A percentile compares a stretch with the other conserved stretches of the same genome.
These are phyloP conservation scores for Tillus elongatus DNA, from an alignment of 2,888 invertebrate species.

Conservation along the genomic window DNA sequence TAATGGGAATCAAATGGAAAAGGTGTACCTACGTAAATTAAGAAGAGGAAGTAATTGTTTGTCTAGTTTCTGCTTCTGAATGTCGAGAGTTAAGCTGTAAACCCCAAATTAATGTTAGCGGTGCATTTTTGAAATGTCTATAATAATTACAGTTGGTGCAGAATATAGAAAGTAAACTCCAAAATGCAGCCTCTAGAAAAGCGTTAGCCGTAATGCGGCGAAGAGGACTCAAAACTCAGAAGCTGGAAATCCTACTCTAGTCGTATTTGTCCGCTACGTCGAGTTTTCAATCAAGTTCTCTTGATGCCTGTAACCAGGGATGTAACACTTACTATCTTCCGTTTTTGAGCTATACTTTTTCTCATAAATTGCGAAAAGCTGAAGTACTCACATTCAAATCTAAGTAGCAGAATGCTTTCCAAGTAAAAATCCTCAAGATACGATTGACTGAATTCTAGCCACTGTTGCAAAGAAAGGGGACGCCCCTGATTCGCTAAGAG, in stretches of 20 bases:
- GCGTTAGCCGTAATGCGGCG: slow-evolving; percentile 34
- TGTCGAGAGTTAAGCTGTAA: too few relatives aligned
- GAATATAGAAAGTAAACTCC: slow-evolving; percentile 23
- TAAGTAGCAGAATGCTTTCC: slow-evolving; percentile 30
- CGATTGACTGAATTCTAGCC: too few relatives aligned
- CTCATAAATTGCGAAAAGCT: slow-evolving; percentile 26
- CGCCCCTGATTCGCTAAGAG: too few relatives aligned
- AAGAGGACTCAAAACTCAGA: slow-evolving; percentile 33
- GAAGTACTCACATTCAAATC: slow-evolving; percentile 27
- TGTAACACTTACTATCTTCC: slow-evolving; percentile 27
- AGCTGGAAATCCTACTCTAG: slow-evolving; percentile 37
- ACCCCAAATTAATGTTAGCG: too few relatives aligned
- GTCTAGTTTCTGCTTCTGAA: too few relatives aligned
- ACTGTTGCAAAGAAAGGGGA: too few relatives aligned
- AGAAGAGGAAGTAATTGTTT: too few relatives aligned
- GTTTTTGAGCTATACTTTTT: slow-evolving; percentile 28
- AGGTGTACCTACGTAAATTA: too few relatives aligned
- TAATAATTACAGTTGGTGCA: slow-evolving; percentile 21
- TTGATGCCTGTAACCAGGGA: slow-evolving; percentile 35
- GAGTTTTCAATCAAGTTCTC: slow-evolving; percentile 41
- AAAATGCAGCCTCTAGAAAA: too few relatives aligned
- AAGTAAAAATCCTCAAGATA: slow-evolving; percentile 28
- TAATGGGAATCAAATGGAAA: too few relatives aligned
- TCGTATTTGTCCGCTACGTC: slow-evolving; percentile 40
- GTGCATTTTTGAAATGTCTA: too few relatives aligned